Conservation (phyloP, 2,113 vertebrate species). For the Syngnathoides biaculeatus region DNA sequence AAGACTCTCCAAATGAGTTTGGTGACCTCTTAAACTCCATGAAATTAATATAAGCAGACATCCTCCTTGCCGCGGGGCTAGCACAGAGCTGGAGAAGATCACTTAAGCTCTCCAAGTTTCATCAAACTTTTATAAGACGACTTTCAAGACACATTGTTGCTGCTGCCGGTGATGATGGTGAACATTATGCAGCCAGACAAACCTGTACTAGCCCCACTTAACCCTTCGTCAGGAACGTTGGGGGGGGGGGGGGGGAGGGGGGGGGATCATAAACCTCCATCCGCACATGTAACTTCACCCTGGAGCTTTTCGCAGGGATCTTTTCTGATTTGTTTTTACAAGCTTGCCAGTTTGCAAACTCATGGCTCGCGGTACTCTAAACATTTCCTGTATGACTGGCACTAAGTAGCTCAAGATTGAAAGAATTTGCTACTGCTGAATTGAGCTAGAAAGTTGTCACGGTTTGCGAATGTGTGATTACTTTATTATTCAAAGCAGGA, state of each 20-base stretch:
- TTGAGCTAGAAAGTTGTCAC: neutral
- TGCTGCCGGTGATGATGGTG: constrained; percentile 82
- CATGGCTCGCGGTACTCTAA: neutral
- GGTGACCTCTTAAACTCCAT: constrained; percentile 92
- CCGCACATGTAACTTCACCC: constrained; percentile 65
- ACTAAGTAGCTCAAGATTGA: neutral
- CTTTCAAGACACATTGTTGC: constrained; percentile 85
- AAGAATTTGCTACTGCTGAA: neutral
- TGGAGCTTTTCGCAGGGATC: constrained; percentile 6
- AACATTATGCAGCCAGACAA: constrained; percentile 78
- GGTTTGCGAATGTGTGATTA: neutral
- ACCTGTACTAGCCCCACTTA: constrained; percentile 79
- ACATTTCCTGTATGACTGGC: neutral
- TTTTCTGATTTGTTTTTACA: constrained; percentile 10
- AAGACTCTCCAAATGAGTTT: constrained; percentile 87
- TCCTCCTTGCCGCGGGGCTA: constrained; percentile 77
- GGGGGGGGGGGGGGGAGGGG: constrained; percentile 27
- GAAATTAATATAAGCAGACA: constrained; percentile 99
- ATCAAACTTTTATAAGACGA: constrained; percentile 93
- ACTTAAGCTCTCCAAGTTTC: constrained; percentile 88
- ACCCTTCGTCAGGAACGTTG: constrained; percentile 73
- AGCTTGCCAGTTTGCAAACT: neutral
- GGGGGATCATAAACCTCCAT: constrained; percentile 63
- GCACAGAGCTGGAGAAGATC: constrained; percentile 80
- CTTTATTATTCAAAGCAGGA: neutral